Evolutionary conservation across 2,113 vertebrate genomes (phyloP).

Genomic region (Misgurnus mizolepis): DNA sequence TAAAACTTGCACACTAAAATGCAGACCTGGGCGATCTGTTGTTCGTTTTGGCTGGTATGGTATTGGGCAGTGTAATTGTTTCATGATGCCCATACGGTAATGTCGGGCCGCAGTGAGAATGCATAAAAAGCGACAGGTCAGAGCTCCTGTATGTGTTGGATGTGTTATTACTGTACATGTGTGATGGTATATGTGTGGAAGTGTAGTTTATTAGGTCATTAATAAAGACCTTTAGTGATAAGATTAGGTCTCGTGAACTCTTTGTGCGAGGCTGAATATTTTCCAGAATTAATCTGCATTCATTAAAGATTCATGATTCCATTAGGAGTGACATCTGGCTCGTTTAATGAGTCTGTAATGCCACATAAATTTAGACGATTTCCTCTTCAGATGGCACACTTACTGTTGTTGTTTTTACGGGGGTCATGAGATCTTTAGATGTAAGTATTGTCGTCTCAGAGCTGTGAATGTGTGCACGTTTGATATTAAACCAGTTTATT

Average conservation of each 20-base stretch:
- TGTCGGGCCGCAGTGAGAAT: too few species aligned
- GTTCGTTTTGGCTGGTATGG: too few species aligned
- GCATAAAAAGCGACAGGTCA: too few species aligned
- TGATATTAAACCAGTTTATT: conserved; percentile 38
- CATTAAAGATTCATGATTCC: conserved; percentile 53
- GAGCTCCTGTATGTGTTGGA: too few species aligned
- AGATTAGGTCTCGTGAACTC: neutral
- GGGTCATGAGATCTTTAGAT: conserved; percentile 52
- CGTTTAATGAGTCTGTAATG: conserved; percentile 48
- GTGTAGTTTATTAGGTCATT: neutral
- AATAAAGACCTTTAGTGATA: neutral
- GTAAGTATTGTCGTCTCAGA: conserved; percentile 29
- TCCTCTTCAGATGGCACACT: conserved; percentile 42
- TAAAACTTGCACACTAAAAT: too few species aligned
- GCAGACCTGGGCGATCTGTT: too few species aligned
- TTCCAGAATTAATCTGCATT: conserved; percentile 41
- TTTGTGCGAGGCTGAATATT: conserved; percentile 43
- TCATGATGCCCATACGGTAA: too few species aligned
- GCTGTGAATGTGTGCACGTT: conserved; percentile 13
- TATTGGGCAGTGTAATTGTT: too few species aligned
- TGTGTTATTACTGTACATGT: too few species aligned
- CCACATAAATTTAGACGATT: conserved; percentile 4
- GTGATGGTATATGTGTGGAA: too few species aligned
- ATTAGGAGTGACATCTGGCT: conserved; percentile 58
- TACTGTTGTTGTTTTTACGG: conserved; percentile 44